Evolutionary conservation across 2,888 invertebrate species (phyloP).

Genomic region (Tiliacea aurago): DNA sequence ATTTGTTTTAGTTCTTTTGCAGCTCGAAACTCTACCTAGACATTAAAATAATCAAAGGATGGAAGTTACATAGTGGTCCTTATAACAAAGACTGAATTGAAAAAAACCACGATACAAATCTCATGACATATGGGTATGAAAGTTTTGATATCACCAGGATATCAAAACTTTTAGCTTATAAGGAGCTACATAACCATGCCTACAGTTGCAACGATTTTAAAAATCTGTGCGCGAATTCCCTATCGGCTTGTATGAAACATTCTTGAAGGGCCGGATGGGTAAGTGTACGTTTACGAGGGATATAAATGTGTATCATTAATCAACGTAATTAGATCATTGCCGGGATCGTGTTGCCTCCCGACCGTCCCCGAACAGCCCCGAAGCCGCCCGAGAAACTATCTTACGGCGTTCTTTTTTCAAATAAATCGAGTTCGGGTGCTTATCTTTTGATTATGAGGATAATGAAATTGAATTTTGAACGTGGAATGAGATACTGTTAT

Average conservation of each 20-base stretch:
- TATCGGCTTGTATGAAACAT: conserved; percentile 68
- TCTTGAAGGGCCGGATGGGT: conserved; percentile 70
- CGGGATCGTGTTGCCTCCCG: conserved; percentile 81
- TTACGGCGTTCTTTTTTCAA: conserved; percentile 56
- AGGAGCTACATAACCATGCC: neutral
- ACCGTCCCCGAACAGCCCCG: conserved; percentile 61
- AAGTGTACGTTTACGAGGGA: conserved; percentile 83
- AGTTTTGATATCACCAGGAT: too few relatives aligned
- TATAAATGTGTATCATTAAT: conserved; percentile 89
- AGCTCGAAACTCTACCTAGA: too few relatives aligned
- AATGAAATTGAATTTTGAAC: conserved; percentile 36
- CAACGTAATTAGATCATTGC: conserved; percentile 89
- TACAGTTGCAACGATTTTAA: conserved; percentile 5
- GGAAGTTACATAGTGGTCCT: neutral
- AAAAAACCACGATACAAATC: too few relatives aligned
- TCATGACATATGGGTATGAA: too few relatives aligned
- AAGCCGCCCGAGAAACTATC: conserved; percentile 72
- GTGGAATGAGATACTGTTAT: neutral
- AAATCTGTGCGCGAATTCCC: conserved; percentile 37
- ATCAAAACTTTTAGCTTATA: neutral
- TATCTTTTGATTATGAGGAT: conserved; percentile 55
- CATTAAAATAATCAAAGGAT: neutral
- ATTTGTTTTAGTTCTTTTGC: too few relatives aligned
- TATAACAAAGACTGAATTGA: neutral
- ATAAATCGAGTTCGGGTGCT: conserved; percentile 54